A percentile compares a stretch with the other conserved stretches of the same genome.
Conservation (phyloP, 2,888 invertebrate genomes). For the Rotaria sp. region DNA sequence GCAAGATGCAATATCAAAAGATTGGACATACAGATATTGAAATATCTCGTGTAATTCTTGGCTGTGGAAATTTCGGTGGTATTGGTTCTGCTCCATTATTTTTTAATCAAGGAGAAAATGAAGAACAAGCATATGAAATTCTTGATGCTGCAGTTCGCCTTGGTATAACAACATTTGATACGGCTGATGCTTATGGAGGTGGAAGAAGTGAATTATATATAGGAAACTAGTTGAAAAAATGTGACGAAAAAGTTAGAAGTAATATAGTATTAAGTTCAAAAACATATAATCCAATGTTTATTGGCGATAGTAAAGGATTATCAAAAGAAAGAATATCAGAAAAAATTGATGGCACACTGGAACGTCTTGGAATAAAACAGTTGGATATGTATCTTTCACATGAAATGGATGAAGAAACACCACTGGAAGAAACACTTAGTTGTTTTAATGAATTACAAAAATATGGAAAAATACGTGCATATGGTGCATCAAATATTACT, state of each 20-base stretch:
- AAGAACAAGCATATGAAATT: background rate
- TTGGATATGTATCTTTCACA: conserved; percentile 42
- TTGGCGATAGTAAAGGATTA: conserved; percentile 7
- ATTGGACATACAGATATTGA: background rate
- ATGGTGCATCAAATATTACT: conserved; percentile 48
- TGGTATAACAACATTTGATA: conserved; percentile 30
- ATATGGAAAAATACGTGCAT: conserved; percentile 49
- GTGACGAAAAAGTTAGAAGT: background rate
- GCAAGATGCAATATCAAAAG: background rate
- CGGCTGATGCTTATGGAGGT: conserved; percentile 39
- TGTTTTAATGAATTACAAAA: conserved; percentile 48
- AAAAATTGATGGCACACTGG: background rate
- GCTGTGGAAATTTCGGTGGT: background rate
- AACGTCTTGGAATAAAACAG: background rate
- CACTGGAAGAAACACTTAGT: conserved; percentile 48
- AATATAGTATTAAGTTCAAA: conserved; percentile 23
- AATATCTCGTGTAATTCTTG: conserved; percentile 9
- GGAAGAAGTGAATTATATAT: conserved; percentile 40
- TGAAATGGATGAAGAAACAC: conserved; percentile 47
- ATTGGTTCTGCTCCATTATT: background rate
- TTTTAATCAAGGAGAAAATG: conserved; percentile 9
- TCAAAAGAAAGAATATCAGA: background rate
- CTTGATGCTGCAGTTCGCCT: conserved; percentile 13
- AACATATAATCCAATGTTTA: conserved; percentile 19
- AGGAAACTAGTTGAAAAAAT: conserved; percentile 40